Evolutionary conservation across 2,888 invertebrate genomes (phyloP).

Genomic region (Ornithoptera priamus): DNA sequence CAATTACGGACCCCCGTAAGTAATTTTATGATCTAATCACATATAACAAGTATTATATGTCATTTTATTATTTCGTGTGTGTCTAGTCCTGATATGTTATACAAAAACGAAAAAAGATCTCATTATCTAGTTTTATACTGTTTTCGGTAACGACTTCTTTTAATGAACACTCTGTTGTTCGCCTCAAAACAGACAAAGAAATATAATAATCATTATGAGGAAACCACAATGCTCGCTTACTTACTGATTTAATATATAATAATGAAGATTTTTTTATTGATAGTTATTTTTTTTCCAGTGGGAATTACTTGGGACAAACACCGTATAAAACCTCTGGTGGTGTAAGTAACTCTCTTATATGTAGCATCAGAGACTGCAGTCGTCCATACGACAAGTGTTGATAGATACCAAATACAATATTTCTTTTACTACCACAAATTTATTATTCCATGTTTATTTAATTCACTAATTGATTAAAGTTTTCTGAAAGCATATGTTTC

Average conservation of each 20-base stretch:
- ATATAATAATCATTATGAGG: neutral
- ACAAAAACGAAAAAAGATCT: too few relatives aligned
- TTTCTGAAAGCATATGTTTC: neutral
- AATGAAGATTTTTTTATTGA: neutral
- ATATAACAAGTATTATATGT: neutral
- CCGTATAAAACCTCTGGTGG: constrained; percentile 46
- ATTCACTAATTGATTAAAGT: neutral
- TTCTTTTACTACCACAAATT: too few relatives aligned
- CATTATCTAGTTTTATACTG: too few relatives aligned
- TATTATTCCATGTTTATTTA: neutral
- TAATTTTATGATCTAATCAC: constrained; percentile 16
- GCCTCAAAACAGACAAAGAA: neutral
- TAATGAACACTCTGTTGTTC: neutral
- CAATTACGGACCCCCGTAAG: constrained; percentile 68
- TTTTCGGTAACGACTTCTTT: neutral
- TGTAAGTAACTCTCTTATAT: constrained; percentile 40
- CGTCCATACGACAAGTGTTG: constrained; percentile 22
- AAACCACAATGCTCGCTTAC: neutral
- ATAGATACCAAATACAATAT: neutral
- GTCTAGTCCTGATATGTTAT: too few relatives aligned
- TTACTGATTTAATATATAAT: neutral
- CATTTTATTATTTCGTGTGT: too few relatives aligned
- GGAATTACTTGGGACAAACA: constrained; percentile 47
- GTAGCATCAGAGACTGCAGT: constrained; percentile 45
- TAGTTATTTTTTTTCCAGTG: constrained; percentile 44